phyloP scores from a whole-genome alignment of 2,888 invertebrate genomes.

The Urechis unicinctus region DNA sequence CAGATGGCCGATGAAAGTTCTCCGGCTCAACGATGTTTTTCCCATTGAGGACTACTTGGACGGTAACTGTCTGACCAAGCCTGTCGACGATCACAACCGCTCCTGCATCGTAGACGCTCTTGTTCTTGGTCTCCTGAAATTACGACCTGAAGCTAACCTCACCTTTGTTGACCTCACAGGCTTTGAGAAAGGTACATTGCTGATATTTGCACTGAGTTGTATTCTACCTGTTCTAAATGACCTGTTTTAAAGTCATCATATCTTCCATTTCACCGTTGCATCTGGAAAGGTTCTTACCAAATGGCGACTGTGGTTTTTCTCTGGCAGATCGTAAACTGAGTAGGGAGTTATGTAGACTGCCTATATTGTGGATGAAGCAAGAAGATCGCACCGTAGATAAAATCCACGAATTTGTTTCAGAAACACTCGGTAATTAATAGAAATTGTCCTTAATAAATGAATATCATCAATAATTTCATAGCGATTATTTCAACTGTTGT shows the following conservation, averaged over 20 bases:
- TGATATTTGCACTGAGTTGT: neutral
- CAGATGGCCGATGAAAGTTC: slow-evolving; percentile 31
- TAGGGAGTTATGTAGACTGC: slow-evolving; percentile 33
- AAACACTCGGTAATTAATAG: slow-evolving; percentile 25
- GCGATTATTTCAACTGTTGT: no score
- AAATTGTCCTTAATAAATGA: neutral
- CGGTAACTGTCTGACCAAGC: slow-evolving; percentile 29
- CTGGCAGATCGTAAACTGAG: slow-evolving; percentile 32
- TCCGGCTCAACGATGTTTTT: slow-evolving; percentile 29
- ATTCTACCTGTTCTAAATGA: neutral
- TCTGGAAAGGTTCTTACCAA: neutral
- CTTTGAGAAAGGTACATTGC: slow-evolving; percentile 31
- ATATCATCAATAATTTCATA: no score
- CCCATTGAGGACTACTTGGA: slow-evolving; percentile 32
- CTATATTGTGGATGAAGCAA: slow-evolving; percentile 37
- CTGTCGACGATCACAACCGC: slow-evolving; percentile 27
- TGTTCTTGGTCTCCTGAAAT: slow-evolving; percentile 34
- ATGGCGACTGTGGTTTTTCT: neutral
- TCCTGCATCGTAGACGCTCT: slow-evolving; percentile 32
- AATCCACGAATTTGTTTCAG: slow-evolving; percentile 26
- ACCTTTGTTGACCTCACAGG: slow-evolving; percentile 31
- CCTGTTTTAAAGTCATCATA: neutral
- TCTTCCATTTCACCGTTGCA: neutral
- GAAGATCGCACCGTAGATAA: slow-evolving; percentile 26
- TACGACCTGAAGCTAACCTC: slow-evolving; percentile 27